These are phyloP conservation scores for Hoplias malabaricus DNA, from an alignment of 2,113 vertebrate genomes.

Conservation along the genomic window DNA sequence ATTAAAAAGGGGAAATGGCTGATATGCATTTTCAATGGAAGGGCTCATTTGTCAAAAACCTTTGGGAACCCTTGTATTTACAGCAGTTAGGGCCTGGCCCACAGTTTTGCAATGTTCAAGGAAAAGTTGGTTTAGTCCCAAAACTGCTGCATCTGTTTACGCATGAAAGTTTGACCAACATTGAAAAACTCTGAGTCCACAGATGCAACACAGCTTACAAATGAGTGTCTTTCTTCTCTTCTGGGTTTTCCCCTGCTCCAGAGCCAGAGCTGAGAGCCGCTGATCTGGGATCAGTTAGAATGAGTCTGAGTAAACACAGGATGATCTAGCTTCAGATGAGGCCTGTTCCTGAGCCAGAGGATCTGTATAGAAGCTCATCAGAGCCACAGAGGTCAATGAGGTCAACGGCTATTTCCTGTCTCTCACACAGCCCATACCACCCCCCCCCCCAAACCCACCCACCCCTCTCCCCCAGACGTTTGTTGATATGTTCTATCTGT, in stretches of 20 bases:
- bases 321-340: not conserved
- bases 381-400: not conserved
- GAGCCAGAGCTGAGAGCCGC: not conserved
- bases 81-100: not conserved
- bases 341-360: not conserved
- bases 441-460: too few species aligned
- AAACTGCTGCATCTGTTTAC: not conserved
- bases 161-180: not conserved
- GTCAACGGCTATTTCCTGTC: slow-evolving; percentile 24
- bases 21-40: too few species aligned
- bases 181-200: not conserved
- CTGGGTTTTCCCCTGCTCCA: slow-evolving; percentile 16
- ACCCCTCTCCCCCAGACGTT: not conserved
- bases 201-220: not conserved
- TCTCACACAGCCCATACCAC: too few species aligned
- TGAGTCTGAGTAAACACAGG: not conserved
- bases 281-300: not conserved
- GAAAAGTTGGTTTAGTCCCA: too few species aligned
- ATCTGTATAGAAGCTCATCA: not conserved
- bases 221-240: not conserved
- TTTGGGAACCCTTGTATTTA: too few species aligned
- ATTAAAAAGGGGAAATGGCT: too few species aligned
- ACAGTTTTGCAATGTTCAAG: too few species aligned
- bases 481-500: slow-evolving; percentile 36
- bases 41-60: too few species aligned